Evolutionary conservation across 2,888 invertebrate species (phyloP).

Genomic region (Sarcophaga variegata): DNA sequence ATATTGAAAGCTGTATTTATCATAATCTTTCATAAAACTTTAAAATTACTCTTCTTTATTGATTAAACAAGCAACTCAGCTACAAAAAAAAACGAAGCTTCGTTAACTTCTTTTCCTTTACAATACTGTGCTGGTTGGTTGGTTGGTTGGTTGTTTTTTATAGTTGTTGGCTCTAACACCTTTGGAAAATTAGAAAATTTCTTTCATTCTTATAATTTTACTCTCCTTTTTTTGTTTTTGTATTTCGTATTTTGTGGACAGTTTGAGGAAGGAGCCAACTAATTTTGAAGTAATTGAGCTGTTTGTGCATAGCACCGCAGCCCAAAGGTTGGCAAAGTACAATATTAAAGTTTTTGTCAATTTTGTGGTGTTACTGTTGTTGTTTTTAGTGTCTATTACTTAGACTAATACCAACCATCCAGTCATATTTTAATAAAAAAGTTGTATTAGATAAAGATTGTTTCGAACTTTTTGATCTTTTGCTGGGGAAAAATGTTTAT

Average conservation of each 20-base stretch:
- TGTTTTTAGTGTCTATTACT: background rate
- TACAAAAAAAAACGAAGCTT: background rate
- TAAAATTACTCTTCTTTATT: conserved; percentile 43
- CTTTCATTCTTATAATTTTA: background rate
- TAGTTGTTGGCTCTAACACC: conserved; percentile 12
- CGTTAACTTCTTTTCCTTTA: background rate
- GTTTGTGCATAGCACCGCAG: conserved; percentile 1
- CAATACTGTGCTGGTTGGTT: background rate
- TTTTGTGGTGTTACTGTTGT: conserved; percentile 1
- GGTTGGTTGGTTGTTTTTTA: background rate
- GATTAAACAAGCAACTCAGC: background rate
- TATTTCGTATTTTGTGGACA: background rate
- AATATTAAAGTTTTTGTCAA: conserved; percentile 50
- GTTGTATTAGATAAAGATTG: conserved; percentile 59
- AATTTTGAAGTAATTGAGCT: conserved; percentile 55
- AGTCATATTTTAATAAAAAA: conserved; percentile 57
- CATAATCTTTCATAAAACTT: conserved; percentile 18
- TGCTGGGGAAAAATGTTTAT: conserved; percentile 46
- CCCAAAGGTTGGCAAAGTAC: background rate
- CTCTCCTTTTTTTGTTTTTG: background rate
- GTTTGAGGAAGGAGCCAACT: conserved; percentile 25
- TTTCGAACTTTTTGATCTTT: conserved; percentile 63
- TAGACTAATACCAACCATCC: conserved; percentile 37
- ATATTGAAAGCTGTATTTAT: conserved; percentile 1
- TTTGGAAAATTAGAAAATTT: conserved; percentile 26